phyloP scores from a whole-genome alignment of 64 coral and sea anemone species.

The Actinia equina region DNA sequence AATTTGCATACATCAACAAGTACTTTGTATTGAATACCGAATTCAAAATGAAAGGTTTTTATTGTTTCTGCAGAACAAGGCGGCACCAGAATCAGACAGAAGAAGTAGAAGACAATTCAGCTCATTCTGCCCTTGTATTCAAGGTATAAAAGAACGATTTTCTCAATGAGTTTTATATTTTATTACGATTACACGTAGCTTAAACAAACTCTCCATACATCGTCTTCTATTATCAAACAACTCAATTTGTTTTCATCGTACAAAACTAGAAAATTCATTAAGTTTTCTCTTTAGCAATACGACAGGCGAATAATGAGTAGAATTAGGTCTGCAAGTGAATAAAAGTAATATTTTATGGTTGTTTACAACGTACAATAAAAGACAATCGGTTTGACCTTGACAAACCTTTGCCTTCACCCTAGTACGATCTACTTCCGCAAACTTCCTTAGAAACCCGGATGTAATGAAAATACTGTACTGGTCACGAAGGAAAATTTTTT shows the following conservation, averaged over 20 bases:
- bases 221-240: neutral
- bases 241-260: neutral
- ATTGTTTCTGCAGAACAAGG: neutral
- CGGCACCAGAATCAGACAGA: neutral
- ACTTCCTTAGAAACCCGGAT: neutral
- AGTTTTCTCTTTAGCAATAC: neutral
- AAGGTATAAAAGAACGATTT: slow-evolving; percentile 35
- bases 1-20: slow-evolving; percentile 6
- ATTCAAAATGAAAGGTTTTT: neutral
- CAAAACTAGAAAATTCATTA: neutral
- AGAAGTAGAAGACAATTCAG: slow-evolving; percentile 49
- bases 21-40: neutral
- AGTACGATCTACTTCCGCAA: slow-evolving; percentile 5
- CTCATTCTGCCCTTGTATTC: slow-evolving; percentile 26
- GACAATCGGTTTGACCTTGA: neutral
- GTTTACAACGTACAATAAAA: neutral
- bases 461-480: neutral
- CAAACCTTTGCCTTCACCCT: neutral
- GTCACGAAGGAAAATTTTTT: too few relatives aligned
- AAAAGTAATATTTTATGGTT: neutral
- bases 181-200: neutral
- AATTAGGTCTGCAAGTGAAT: neutral
- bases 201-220: neutral
- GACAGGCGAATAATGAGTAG: neutral
- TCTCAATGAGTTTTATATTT: neutral